Percentiles rank a stretch among this genome's conserved stretches.
These are phyloP conservation scores for Siniperca knerii DNA, from an alignment of 2,113 vertebrate species.

Conservation along the genomic window DNA sequence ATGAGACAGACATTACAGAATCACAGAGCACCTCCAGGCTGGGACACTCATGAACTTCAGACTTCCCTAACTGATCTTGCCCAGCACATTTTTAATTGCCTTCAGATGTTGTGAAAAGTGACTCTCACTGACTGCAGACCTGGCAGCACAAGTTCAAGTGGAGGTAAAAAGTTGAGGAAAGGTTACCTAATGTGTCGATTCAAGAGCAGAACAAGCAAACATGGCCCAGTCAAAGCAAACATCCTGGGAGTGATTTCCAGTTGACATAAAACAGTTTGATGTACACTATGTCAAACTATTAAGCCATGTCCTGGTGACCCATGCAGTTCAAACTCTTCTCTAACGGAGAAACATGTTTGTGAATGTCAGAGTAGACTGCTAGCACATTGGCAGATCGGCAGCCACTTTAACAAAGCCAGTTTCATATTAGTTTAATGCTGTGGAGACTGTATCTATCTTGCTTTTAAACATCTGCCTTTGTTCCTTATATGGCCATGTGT, in stretches of 20 bases:
- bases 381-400: conserved; percentile 25
- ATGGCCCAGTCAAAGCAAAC: conserved; percentile 55
- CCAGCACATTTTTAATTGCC: conserved; percentile 46
- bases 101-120: conserved; percentile 41
- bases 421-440: conserved; percentile 34
- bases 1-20: not conserved
- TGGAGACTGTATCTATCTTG: conserved; percentile 41
- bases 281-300: conserved; percentile 53
- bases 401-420: conserved; percentile 41
- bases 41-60: conserved; percentile 11
- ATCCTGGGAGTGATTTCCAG: conserved; percentile 53
- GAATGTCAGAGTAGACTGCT: conserved; percentile 24
- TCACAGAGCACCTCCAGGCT: not conserved
- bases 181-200: conserved; percentile 54
- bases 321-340: conserved; percentile 27
- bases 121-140: not conserved
- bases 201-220: conserved; percentile 60
- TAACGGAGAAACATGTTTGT: conserved; percentile 53
- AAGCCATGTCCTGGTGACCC: conserved; percentile 16
- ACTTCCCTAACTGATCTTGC: conserved; percentile 9
- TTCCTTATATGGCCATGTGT: conserved; percentile 31
- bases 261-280: conserved; percentile 53
- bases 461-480: conserved; percentile 54
- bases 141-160: conserved; percentile 35
- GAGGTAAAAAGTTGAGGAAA: conserved; percentile 42